Conservation (phyloP, 2,797 vertebrate species). For the Neostethus bicornis region DNA sequence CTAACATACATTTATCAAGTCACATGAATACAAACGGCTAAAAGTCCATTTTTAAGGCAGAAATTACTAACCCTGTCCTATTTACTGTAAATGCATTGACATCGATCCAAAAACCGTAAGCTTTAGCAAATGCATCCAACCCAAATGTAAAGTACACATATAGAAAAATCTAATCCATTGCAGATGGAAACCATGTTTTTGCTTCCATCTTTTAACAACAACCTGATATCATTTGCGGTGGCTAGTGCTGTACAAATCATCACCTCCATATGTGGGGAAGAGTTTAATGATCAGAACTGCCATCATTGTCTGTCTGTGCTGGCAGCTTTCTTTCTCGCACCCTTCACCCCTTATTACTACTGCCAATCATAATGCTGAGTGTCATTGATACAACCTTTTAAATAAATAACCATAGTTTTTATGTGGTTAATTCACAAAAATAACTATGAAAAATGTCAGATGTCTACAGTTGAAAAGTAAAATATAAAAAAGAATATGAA, state of each 20-base stretch:
- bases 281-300: slow-evolving; percentile 48
- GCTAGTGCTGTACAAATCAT: slow-evolving; percentile 30
- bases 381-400: slow-evolving; percentile 21
- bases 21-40: no score
- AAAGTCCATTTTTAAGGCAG: background rate
- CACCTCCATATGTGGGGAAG: slow-evolving; percentile 21
- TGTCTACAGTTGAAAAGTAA: no score
- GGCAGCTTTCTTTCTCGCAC: slow-evolving; percentile 27
- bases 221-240: slow-evolving; percentile 8
- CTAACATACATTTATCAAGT: no score
- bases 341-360: slow-evolving; percentile 45
- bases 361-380: slow-evolving; percentile 12
- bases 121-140: slow-evolving; percentile 1
- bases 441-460: no score
- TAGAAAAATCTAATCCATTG: background rate
- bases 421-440: no score
- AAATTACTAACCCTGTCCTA: background rate
- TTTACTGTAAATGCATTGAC: background rate
- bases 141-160: background rate
- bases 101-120: background rate
- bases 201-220: slow-evolving; percentile 16
- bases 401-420: slow-evolving; percentile 9
- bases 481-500: background rate
- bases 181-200: background rate
- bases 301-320: slow-evolving; percentile 7